Conservation (phyloP, 1,140 invertebrate genomes). For the Cheumatopsyche charites region DNA sequence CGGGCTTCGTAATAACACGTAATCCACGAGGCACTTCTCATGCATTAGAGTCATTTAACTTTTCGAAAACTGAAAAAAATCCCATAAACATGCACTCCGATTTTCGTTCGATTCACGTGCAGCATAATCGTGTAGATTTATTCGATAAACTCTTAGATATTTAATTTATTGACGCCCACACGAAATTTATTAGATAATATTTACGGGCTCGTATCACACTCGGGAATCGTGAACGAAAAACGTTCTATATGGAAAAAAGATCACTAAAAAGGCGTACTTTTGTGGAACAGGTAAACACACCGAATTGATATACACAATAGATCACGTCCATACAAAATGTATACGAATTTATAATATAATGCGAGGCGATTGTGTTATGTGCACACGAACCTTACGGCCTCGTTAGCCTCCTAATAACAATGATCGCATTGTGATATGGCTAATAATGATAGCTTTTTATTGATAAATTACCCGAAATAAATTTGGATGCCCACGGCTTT, state of each 20-base stretch:
- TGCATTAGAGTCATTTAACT: too few relatives aligned
- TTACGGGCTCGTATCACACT: conserved; percentile 11
- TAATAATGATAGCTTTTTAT: conserved; percentile 47
- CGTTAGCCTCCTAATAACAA: conserved; percentile 42
- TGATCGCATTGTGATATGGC: conserved; percentile 40
- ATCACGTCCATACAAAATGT: conserved; percentile 1
- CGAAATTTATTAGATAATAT: conserved; percentile 26
- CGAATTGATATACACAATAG: conserved; percentile 32
- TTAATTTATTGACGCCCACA: conserved; percentile 31
- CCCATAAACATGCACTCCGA: too few relatives aligned
- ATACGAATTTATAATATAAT: conserved; percentile 15
- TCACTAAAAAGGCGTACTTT: neutral
- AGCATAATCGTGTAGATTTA: too few relatives aligned
- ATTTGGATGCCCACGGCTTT: conserved; percentile 32
- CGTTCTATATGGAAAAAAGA: neutral
- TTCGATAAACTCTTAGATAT: too few relatives aligned
- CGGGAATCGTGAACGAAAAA: neutral
- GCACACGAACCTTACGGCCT: conserved; percentile 16
- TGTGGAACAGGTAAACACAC: conserved; percentile 25
- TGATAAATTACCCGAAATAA: conserved; percentile 47
- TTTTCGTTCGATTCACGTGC: too few relatives aligned
- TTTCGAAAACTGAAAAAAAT: too few relatives aligned
- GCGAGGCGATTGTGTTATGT: neutral
- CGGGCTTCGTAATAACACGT: too few relatives aligned
- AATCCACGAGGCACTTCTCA: too few relatives aligned